Conservation (phyloP, 1,140 invertebrate species). For the Drusus annulatus region DNA sequence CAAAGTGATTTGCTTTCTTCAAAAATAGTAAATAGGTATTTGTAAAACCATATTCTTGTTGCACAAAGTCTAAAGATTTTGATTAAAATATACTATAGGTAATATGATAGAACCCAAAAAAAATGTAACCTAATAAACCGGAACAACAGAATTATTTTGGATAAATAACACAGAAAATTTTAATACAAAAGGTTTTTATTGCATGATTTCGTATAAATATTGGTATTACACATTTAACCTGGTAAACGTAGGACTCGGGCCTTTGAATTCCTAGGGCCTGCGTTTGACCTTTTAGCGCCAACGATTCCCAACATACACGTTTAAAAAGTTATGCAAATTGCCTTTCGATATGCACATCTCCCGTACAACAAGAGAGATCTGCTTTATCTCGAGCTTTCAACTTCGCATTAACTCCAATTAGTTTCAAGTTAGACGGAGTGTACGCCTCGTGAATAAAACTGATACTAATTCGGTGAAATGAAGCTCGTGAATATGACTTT, state of each 20-base stretch:
- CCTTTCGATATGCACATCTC: conserved; percentile 44
- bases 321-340: conserved; percentile 37
- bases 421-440: conserved; percentile 51
- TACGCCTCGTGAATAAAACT: conserved; percentile 43
- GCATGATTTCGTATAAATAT: no score
- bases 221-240: no score
- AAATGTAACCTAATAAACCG: no score
- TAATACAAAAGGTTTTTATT: no score
- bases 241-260: not conserved
- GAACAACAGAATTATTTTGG: no score
- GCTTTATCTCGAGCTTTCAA: conserved; percentile 40
- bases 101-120: no score
- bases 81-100: no score
- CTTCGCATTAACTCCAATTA: conserved; percentile 54
- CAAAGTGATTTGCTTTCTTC: no score
- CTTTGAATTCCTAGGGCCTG: not conserved
- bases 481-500: conserved; percentile 1
- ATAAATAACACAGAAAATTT: no score
- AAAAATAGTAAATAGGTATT: no score
- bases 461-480: conserved; percentile 36
- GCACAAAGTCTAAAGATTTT: no score
- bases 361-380: conserved; percentile 18
- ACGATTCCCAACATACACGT: not conserved
- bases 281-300: conserved; percentile 1
- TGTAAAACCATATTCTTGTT: no score